Evolutionary conservation across 2,888 invertebrate genomes (phyloP).

Genomic region (Calliopum simillimum): DNA sequence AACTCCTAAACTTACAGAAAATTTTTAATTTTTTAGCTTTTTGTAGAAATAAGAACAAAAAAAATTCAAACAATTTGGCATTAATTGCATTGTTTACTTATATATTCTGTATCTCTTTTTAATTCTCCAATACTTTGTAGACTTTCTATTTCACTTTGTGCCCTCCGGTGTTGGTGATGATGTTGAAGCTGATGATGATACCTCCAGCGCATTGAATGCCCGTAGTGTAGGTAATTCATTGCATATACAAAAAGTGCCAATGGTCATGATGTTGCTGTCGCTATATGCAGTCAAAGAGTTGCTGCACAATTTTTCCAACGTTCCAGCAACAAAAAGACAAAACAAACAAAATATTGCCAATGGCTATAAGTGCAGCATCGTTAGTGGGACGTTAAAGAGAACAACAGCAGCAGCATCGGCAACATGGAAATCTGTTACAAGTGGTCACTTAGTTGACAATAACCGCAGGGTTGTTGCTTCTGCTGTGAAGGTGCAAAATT

Average conservation of each 20-base stretch:
- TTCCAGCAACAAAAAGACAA: constrained; percentile 7
- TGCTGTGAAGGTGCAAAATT: constrained; percentile 9
- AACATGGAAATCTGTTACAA: constrained; percentile 2
- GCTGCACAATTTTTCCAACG: constrained; percentile 43
- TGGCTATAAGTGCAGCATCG: background rate
- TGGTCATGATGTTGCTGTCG: constrained; percentile 40
- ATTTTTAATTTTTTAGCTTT: too few relatives aligned
- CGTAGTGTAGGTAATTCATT: constrained; percentile 39
- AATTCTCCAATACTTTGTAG: constrained; percentile 59
- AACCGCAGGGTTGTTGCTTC: background rate
- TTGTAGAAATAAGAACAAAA: constrained; percentile 28
- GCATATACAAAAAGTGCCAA: background rate
- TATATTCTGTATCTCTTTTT: constrained; percentile 37
- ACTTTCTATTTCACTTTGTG: constrained; percentile 62
- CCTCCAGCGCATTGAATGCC: constrained; percentile 51
- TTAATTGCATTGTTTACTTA: background rate
- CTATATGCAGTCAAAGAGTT: constrained; percentile 56
- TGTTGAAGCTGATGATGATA: constrained; percentile 52
- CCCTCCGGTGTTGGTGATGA: constrained; percentile 62
- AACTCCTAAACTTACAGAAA: too few relatives aligned
- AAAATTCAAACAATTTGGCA: constrained; percentile 28
- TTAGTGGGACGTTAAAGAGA: background rate
- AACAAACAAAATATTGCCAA: constrained; percentile 6
- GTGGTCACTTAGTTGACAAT: constrained; percentile 7
- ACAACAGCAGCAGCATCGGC: background rate